Evolutionary conservation across 2,797 vertebrate genomes (phyloP).

Genomic region (Sebastes iracundus): DNA sequence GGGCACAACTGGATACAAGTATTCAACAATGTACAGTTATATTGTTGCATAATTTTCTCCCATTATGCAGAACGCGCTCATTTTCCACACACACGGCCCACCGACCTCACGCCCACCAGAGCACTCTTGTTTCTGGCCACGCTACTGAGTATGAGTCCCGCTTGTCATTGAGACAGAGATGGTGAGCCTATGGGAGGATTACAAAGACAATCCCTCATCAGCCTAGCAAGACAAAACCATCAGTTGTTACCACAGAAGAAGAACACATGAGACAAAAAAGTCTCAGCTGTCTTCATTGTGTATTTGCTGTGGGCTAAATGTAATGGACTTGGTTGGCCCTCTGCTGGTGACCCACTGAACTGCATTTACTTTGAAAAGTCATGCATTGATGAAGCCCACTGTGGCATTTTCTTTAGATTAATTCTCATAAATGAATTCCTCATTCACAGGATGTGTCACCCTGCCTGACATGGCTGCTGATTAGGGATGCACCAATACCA

Average conservation of each 20-base stretch:
- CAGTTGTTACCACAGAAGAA: background rate
- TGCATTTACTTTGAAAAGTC: background rate
- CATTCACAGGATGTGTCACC: background rate
- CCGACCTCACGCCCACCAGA: background rate
- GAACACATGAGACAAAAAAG: background rate
- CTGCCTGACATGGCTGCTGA: background rate
- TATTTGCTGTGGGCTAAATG: background rate
- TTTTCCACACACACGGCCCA: background rate
- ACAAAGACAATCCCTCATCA: constrained; percentile 25
- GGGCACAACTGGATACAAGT: background rate
- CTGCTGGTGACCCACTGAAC: constrained; percentile 58
- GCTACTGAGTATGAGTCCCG: background rate
- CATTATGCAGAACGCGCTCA: background rate
- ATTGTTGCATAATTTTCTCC: background rate
- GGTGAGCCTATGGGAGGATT: background rate
- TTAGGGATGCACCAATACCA: too few species aligned
- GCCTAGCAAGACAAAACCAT: constrained; percentile 5
- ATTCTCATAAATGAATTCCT: background rate
- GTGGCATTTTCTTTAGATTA: background rate
- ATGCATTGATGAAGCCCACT: background rate
- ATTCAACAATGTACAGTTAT: background rate
- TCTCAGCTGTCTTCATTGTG: background rate
- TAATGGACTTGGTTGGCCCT: constrained; percentile 6
- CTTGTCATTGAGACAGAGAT: constrained; percentile 11
- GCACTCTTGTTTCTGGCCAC: background rate